These are phyloP conservation scores for Heterohyrax brucei DNA, from an alignment of 2,797 vertebrate genomes.

Conservation along the genomic window DNA sequence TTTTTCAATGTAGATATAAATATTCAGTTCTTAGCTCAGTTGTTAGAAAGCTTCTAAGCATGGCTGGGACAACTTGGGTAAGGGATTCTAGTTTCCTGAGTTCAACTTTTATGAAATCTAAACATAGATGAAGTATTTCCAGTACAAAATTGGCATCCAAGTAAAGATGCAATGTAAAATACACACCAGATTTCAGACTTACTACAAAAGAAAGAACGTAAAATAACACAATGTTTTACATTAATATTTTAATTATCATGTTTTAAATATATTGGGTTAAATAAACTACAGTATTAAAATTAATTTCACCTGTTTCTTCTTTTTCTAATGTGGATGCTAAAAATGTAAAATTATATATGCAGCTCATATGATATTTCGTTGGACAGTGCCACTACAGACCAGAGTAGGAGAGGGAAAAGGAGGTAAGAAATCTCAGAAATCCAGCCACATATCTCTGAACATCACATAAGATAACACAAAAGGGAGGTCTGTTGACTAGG, in stretches of 20 bases:
- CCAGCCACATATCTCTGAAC: not conserved
- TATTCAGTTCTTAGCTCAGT: not conserved
- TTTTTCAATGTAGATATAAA: not conserved
- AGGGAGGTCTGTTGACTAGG: not conserved
- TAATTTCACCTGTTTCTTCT: too few relatives aligned
- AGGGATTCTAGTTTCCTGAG: too few relatives aligned
- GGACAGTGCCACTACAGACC: not conserved
- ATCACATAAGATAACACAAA: slow-evolving; percentile 38
- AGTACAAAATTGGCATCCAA: too few relatives aligned
- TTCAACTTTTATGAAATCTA: too few relatives aligned
- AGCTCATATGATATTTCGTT: not conserved
- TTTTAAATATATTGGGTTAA: not conserved
- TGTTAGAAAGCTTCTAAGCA: not conserved
- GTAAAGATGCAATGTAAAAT: too few relatives aligned
- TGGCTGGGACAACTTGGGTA: too few relatives aligned
- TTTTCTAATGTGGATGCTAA: too few relatives aligned
- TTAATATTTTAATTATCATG: not conserved
- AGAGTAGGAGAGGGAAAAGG: not conserved
- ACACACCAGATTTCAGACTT: too few relatives aligned
- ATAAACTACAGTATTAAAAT: not conserved
- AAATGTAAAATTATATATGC: too few relatives aligned
- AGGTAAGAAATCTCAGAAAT: slow-evolving; percentile 32
- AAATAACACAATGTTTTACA: not conserved
- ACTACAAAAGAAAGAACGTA: not conserved
- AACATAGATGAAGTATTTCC: too few relatives aligned